Evolutionary conservation across 2,888 invertebrate genomes (phyloP), one percentile per base, ranked within the genome.

Genomic region (Bedellia somnulentella): DNA sequence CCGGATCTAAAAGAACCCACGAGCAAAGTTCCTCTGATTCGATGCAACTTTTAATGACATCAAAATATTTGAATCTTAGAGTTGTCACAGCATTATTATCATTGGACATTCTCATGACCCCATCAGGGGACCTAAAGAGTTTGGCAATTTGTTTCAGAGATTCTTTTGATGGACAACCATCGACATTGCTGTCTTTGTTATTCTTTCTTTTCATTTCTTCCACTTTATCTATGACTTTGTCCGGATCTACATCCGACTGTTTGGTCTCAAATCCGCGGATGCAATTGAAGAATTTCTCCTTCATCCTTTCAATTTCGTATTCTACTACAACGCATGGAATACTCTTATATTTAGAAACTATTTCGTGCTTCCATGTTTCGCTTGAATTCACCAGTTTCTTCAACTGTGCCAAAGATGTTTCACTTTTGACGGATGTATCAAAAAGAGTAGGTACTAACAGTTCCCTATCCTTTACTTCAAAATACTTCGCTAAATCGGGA

Each of bases 391-490:
- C 56, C 8, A 70, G 33, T 0, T 58, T 57, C 3, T 59, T 44
- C 6, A 73, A 32, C 3, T 73, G 70, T 3, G 57, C 55, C 67
- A 73, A 68, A 23, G 60, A 63, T 0, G 57, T 27, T 0, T 63
- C 66, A 12, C 68, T 63, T 44, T 73, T 73, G 0, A 75, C 64
- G 0, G 63, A 67, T 38, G 59, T 62, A 3, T 71, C 66, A 22
- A 71, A 70, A 0, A 70, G 25, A 0, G 52, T 54, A 0, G 64
- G 55, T 0, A 64, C 68, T 44, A 61, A 57, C 1, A 62, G 21
- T 3, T 61, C 57, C 2, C 51, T 52, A n/a, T n/a, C n/a, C 0
- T 61, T 58, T 2, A 62, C 59, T 4, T 66, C 62, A 2, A 67
- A 37, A 36, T 53, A 61, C 30, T 62, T 62, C 0, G 56, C 58